Base-by-base conservation (phyloP, 2,113 vertebrate genomes). In the Mormyrus lacerda region DNA sequence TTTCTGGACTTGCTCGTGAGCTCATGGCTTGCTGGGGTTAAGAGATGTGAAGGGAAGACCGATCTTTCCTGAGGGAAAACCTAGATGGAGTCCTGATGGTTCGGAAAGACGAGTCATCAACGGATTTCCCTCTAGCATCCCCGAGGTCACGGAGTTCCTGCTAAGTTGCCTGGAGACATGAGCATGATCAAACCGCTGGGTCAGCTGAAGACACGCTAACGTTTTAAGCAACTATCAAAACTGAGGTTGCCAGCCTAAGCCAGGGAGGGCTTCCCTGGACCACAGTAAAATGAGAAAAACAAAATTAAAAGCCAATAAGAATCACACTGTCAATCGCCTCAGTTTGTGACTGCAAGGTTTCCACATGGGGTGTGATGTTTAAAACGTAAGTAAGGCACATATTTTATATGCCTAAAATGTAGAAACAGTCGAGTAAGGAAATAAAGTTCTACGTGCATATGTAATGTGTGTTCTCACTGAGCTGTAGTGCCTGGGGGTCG, bases 31-130 rank as follows among this genome's bases (percentile, higher is more conserved):
- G 13, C 31, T 53, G 85, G 50, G 27, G n/a, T 21, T 53, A 53
- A 35, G 48, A 53, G 85, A 53, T 39, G 11, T 21, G 47, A 85
- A 50, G 42, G 42, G 82, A 85, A 11, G 82, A 9, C 82, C 3
- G 42, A 44, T 48, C 17, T 2, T 85, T 24, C 44, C 42, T 44
- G 39, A 24, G 82, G 39, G 82, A 48, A 84, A 87, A 45, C 89
- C 83, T 90, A 53, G 76, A 90, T 89, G 90, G 76, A 58, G 90
- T 93, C 93, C 91, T 92, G 92, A 42, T 79, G 31, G 73, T 42
- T 42, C 1, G 61, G n/a, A 69, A 31, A 69, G 61, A 69, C 61
- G n/a, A 94, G 93, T 93, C 92, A 88, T 48, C 42, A 42, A 9
- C 21, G 44, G 42, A 44, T 45, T 85, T 15, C 82, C 42, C 82